Evolutionary conservation across 2,888 invertebrate genomes (phyloP).

Genomic region (Drosophila quasianomalipes): DNA sequence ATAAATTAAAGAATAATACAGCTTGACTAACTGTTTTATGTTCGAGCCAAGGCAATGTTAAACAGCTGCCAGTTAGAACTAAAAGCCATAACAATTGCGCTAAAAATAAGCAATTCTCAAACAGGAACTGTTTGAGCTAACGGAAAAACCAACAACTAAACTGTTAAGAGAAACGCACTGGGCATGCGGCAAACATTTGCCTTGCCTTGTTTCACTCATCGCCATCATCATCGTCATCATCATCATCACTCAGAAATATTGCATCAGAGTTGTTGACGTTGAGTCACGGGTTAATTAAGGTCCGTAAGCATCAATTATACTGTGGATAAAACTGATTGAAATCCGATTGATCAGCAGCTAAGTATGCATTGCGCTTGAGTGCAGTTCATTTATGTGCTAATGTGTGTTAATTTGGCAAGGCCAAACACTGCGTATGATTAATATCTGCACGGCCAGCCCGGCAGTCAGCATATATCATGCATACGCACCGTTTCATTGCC

Average conservation of each 20-base stretch:
- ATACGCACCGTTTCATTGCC: constrained; percentile 54
- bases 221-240: constrained; percentile 13
- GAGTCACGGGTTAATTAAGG: constrained; percentile 58
- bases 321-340: constrained; percentile 37
- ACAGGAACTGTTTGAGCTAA: constrained; percentile 60
- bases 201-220: constrained; percentile 13
- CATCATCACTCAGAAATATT: constrained; percentile 11
- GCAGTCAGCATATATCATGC: constrained; percentile 29
- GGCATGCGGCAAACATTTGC: constrained; percentile 33
- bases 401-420: constrained; percentile 64
- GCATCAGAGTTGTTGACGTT: constrained; percentile 29
- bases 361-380: constrained; percentile 13
- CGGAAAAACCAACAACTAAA: constrained; percentile 60
- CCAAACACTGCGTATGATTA: constrained; percentile 60
- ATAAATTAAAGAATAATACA: background rate
- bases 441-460: constrained; percentile 26
- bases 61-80: background rate
- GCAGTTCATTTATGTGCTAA: constrained; percentile 53
- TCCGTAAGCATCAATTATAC: constrained; percentile 59
- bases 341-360: constrained; percentile 21
- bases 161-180: constrained; percentile 11
- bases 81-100: constrained; percentile 27
- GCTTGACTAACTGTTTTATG: constrained; percentile 18
- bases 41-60: constrained; percentile 1
- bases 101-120: constrained; percentile 52